Evolutionary conservation across 1,140 invertebrate genomes (phyloP).

Genomic region (Penaeus vannamei): DNA sequence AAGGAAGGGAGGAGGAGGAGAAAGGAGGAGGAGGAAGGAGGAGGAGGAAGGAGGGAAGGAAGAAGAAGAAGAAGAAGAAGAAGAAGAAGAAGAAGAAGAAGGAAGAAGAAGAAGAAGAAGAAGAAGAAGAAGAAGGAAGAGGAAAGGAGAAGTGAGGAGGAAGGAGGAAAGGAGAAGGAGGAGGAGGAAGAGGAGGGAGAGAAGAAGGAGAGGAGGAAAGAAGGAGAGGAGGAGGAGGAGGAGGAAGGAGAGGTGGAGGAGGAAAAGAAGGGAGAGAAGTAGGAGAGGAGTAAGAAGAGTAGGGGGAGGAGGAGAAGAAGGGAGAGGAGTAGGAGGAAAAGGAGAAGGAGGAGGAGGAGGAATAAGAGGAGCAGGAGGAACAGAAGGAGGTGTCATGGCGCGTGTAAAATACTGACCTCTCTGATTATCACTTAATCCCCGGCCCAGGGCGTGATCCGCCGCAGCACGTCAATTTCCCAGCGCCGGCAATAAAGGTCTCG

Average conservation of each 20-base stretch:
- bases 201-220: neutral
- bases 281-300: neutral
- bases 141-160: neutral
- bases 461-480: too few species aligned
- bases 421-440: too few species aligned
- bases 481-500: too few species aligned
- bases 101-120: neutral
- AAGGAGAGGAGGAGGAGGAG: neutral
- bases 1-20: neutral
- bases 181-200: neutral
- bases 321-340: neutral
- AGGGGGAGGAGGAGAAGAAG: neutral
- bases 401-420: too few species aligned
- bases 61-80: neutral
- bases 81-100: neutral
- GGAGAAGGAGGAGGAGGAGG: neutral
- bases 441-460: too few species aligned
- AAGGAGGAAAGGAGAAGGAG: neutral
- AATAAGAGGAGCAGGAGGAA: neutral
- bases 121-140: neutral
- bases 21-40: neutral
- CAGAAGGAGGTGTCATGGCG: neutral
- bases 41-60: neutral
- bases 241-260: neutral
- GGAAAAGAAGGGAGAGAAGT: neutral